Evolutionary conservation across 2,113 vertebrate species (phyloP), one percentile per base, ranked within the genome.

Genomic region (Megaceryle maxima): DNA sequence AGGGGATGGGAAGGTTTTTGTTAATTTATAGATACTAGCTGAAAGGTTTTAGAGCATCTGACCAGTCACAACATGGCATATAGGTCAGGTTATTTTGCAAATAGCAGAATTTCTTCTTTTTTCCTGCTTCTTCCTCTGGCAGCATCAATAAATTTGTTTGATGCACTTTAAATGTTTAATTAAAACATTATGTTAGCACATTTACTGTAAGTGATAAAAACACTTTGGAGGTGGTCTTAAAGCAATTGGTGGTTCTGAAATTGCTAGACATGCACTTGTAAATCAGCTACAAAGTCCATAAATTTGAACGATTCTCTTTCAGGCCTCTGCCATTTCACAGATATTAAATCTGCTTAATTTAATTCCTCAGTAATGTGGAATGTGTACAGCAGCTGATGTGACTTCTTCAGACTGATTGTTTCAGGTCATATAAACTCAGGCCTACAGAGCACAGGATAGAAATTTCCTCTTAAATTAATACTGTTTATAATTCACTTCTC

Each of bases 151-250:
- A 76, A 97, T 97, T 97, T 97, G 94, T 96, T 97, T 83, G 87
- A 95, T 96, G 91, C 94, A 96, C 90, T 97, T 97, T 96, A 97
- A 97, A 91, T 95, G 94, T 97, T 98, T 97, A 97, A 98, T 98
- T 97, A 98, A 97, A 98, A 96, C 90, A 70, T 93, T 96, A 97
- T 84, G 91, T 90, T 95, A 91, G 83, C 92, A 75, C 94, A 93
- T 96, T 97, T 97, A 96, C 95, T 91, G 93, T 96, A 97, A 97
- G 86, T 83, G 96, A 96, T 96, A 94, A 96, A 97, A 96, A 91
- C 74, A 92, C 80, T 91, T 88, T 94, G 84, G 92, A 96, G 96
- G 97, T 90, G 79, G 91, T 94, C 94, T 97, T 95, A 94, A 96
- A 96, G 96, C 92, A 93, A 93, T 91, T 85, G 92, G 83, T 76